Percentiles rank a stretch among this genome's conserved stretches.
Conservation (phyloP, 2,113 vertebrate species). For the Siniperca chuatsi region DNA sequence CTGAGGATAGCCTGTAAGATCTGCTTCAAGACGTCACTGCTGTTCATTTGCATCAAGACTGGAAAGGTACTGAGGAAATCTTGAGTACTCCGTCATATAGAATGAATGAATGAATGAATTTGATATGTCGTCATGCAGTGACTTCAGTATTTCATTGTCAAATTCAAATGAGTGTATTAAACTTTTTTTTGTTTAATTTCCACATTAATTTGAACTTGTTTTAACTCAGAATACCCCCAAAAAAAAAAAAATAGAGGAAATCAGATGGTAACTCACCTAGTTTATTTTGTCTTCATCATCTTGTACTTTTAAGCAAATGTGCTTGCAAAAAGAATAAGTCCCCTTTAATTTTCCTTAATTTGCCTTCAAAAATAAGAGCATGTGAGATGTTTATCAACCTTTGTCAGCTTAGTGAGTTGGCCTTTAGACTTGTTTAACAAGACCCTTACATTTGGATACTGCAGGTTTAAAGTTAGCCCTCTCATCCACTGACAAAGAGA, state of each 20-base stretch:
- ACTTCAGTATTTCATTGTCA: too few relatives aligned
- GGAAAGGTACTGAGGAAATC: neutral
- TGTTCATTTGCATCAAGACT: neutral
- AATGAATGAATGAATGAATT: neutral
- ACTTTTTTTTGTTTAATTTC: too few relatives aligned
- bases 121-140: neutral
- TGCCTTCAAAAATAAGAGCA: neutral
- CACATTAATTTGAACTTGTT: neutral
- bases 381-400: neutral
- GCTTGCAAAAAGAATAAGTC: neutral
- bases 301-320: neutral
- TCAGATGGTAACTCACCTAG: neutral
- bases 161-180: too few relatives aligned
- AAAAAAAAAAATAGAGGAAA: neutral
- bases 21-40: slow-evolving; percentile 5
- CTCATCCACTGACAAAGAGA: neutral
- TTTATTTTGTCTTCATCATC: neutral
- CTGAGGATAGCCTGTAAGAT: slow-evolving; percentile 7
- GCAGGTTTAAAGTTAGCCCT: neutral
- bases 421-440: neutral
- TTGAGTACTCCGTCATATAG: neutral
- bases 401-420: neutral
- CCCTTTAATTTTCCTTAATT: neutral
- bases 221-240: neutral
- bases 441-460: neutral